Base-by-base conservation (phyloP, 2,113 vertebrate genomes). In the Halichoeres trimaculatus region DNA sequence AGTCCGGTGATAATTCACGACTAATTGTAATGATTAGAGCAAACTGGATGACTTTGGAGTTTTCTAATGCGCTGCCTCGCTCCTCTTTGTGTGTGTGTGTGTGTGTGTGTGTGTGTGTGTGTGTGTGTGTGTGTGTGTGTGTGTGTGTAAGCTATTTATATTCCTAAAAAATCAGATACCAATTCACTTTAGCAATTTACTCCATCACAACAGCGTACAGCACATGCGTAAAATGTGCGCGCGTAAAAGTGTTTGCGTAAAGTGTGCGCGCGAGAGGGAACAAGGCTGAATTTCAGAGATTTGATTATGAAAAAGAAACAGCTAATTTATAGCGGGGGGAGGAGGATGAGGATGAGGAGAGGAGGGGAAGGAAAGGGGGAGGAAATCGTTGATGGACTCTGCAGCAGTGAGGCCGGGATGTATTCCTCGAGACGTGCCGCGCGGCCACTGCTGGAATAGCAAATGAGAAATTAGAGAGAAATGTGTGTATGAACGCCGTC, bases 31-130 rank as follows among this genome's bases (percentile, higher is more conserved):
- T 97, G 96, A 98, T 98, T 98, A 97, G 95, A 93, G 96, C 95
- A 97, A 99, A 99, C 97, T 96, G 97, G 96, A 98, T 97, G 97
- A 98, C 97, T 98, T 98, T 97, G 96, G 96, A 96, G 93, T 96
- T 97, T 94, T 95, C 94, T 95, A 95, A 96, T 93, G 95, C 94
- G 51, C 22, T 56, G 61, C 74, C 36, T 68, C 24, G 72, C 34
- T 30, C 30, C 30, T 30, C 26, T 23, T 19, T n/a, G 36, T 36
- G 41, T 19, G 60, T 47, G 57, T 24, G 40, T 40, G 8, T 9
- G 16, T 22, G 51, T 11, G 12, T 30, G 30, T 3, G 6, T 30
- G 30, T 30, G 48, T 53, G 4, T 26, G 13, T 26, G 11, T 45
- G 35, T 22, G 9, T 36, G 38, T 4, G 4, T 26, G 11, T 45